Percentiles rank a stretch among this genome's conserved stretches.
Evolutionary conservation across 2,113 vertebrate species (phyloP).

Genomic region (Eretmochelys imbricata): DNA sequence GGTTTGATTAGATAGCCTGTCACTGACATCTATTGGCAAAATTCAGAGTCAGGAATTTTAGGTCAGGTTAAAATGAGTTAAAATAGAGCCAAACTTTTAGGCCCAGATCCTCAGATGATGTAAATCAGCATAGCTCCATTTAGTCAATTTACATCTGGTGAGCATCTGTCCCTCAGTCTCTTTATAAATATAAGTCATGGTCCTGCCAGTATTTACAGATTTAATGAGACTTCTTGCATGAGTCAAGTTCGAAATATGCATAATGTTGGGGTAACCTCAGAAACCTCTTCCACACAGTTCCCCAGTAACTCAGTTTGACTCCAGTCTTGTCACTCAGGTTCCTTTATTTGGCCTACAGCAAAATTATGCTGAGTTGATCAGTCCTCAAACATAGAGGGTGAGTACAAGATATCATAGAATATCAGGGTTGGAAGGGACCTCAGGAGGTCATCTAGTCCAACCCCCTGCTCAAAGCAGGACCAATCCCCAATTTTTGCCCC

Average conservation of each 20-base stretch:
- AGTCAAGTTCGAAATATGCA: not conserved
- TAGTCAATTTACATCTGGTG: not conserved
- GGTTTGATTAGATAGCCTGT: slow-evolving; percentile 35
- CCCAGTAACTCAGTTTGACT: too few species aligned
- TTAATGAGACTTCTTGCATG: not conserved
- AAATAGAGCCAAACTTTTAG: not conserved
- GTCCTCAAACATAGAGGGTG: too few species aligned
- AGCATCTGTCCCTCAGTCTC: not conserved
- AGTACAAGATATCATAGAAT: too few species aligned
- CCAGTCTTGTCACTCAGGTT: too few species aligned
- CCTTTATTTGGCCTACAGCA: too few species aligned
- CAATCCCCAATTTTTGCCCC: too few species aligned
- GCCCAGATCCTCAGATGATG: not conserved
- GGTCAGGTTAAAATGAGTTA: not conserved
- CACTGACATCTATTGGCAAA: slow-evolving; percentile 77
- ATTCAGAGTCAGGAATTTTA: not conserved
- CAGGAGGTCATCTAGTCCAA: too few species aligned
- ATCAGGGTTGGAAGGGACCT: too few species aligned
- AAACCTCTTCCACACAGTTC: too few species aligned
- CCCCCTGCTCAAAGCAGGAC: too few species aligned
- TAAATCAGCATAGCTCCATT: not conserved
- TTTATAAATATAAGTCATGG: not conserved
- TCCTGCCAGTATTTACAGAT: not conserved
- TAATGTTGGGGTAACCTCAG: not conserved
- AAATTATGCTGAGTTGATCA: too few species aligned